Conservation (phyloP, 92 coral and sea anemone species). For the Zoanthus solanderi region DNA sequence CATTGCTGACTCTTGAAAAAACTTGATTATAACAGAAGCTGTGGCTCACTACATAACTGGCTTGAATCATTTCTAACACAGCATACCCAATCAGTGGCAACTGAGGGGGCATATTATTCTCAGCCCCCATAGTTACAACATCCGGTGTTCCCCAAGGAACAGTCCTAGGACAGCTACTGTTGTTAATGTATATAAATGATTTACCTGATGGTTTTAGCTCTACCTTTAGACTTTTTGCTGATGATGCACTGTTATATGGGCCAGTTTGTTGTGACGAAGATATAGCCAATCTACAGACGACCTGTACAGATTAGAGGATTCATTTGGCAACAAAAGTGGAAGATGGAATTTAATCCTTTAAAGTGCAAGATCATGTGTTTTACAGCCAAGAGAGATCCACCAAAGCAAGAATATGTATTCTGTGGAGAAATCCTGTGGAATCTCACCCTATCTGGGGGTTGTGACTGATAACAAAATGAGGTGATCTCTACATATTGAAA, state of each 20-base stretch:
- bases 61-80: slow-evolving; percentile 40
- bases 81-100: background rate
- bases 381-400: slow-evolving; percentile 54
- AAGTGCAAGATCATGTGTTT: slow-evolving; percentile 55
- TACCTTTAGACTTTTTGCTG: background rate
- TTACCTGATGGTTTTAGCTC: background rate
- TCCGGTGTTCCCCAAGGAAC: slow-evolving; percentile 32
- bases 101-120: background rate
- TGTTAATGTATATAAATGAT: slow-evolving; percentile 28
- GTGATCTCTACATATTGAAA: background rate
- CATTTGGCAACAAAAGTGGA: slow-evolving; percentile 15
- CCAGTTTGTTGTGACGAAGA: background rate
- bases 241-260: background rate
- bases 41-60: slow-evolving; percentile 49
- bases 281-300: background rate
- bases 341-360: slow-evolving; percentile 23
- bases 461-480: background rate
- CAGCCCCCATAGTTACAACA: background rate
- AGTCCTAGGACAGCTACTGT: slow-evolving; percentile 28
- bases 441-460: slow-evolving; percentile 52
- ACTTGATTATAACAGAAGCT: slow-evolving; percentile 20
- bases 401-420: slow-evolving; percentile 41
- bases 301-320: too few species aligned
- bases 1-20: slow-evolving; percentile 27
- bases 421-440: slow-evolving; percentile 51